These are phyloP conservation scores for Leptinotarsa lineolata DNA, from an alignment of 1,140 invertebrate species.

Conservation along the genomic window DNA sequence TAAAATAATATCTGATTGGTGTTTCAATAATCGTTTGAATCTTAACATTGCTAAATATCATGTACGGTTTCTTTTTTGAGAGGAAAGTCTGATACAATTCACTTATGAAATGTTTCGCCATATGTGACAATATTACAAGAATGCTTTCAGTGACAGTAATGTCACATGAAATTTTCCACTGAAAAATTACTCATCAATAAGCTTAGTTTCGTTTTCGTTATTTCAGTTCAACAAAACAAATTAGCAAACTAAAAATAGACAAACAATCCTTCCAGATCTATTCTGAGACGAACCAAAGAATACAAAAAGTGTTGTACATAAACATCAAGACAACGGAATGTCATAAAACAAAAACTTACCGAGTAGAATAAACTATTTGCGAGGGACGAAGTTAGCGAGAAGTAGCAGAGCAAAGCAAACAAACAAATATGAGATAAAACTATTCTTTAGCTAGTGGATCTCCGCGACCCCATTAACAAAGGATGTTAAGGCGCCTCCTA, in stretches of 20 bases:
- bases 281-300: neutral
- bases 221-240: neutral
- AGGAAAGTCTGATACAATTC: too few relatives aligned
- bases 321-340: conserved; percentile 39
- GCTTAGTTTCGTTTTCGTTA: too few relatives aligned
- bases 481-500: conserved; percentile 40
- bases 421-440: conserved; percentile 39
- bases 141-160: too few relatives aligned
- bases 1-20: too few relatives aligned
- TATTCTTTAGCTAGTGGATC: conserved; percentile 37
- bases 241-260: conserved; percentile 12
- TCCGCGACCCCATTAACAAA: conserved; percentile 39
- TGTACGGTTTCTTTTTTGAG: too few relatives aligned
- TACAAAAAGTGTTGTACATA: conserved; percentile 31
- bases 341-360: conserved; percentile 41
- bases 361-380: conserved; percentile 40
- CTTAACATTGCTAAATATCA: too few relatives aligned
- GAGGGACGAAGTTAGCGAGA: conserved; percentile 34
- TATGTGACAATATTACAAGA: too few relatives aligned
- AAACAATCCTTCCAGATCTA: conserved; percentile 10
- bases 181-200: too few relatives aligned
- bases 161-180: too few relatives aligned
- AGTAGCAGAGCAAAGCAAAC: conserved; percentile 34
- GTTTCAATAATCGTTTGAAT: too few relatives aligned
- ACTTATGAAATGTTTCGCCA: too few relatives aligned